Percentiles rank a stretch among this genome's conserved stretches.
Conservation (phyloP, 2,888 invertebrate species). For the Auanema freiburgensis region DNA sequence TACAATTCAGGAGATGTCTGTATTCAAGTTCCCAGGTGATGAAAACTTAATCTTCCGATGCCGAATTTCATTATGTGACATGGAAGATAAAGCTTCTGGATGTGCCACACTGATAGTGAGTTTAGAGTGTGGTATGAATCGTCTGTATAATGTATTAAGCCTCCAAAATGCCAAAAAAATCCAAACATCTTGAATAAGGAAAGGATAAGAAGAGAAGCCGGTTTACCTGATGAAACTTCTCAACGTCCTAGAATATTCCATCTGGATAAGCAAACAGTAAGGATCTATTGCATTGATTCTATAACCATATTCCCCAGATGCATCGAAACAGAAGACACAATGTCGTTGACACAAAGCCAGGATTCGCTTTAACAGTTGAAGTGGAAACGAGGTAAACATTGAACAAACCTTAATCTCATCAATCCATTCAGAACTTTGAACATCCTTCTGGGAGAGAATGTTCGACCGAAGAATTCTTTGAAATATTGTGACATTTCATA, state of each 20-base stretch:
- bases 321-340: constrained; percentile 21
- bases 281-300: no score
- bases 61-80: constrained; percentile 59
- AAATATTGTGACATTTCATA: constrained; percentile 56
- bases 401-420: no score
- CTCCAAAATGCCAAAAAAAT: no score
- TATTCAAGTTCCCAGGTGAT: constrained; percentile 61
- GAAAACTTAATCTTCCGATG: constrained; percentile 58
- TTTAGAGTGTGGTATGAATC: background rate
- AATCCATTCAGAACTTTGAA: constrained; percentile 51
- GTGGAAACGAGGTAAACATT: constrained; percentile 45
- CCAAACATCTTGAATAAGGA: no score
- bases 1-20: constrained; percentile 56
- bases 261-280: no score
- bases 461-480: constrained; percentile 50
- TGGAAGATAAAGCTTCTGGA: constrained; percentile 36
- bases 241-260: no score
- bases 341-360: constrained; percentile 42
- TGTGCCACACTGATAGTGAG: constrained; percentile 35
- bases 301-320: no score
- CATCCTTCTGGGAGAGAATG: constrained; percentile 55
- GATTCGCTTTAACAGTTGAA: constrained; percentile 51
- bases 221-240: no score
- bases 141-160: background rate
- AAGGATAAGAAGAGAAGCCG: no score